Evolutionary conservation across 2,888 invertebrate genomes (phyloP), one percentile per base, ranked within the genome.

Genomic region (Xestobium rufovillosum): DNA sequence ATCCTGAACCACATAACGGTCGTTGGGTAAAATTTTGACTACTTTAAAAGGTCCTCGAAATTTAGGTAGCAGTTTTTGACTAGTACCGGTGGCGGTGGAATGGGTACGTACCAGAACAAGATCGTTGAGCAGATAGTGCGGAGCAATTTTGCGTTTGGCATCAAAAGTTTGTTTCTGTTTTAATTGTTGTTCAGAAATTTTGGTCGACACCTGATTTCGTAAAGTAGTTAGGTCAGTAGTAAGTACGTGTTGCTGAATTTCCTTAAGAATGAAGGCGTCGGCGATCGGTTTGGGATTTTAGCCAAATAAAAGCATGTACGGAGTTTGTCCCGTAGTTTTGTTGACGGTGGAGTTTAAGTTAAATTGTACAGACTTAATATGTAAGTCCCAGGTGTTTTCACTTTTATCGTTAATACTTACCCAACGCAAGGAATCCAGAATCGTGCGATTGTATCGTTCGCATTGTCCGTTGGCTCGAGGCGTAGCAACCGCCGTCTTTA

Each of bases 391-490:
- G 10, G 4, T 4, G 13, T 10, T 15, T 31, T 31, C 14, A 15
- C 15, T 8, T 15, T 14, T 9, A 8, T 15, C 16, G 4, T 11
- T 15, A 14, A 41, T 41, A 4, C 44, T 45, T 2, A 51, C 30
- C n/a, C n/a, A n/a, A 2, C 45, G 42, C 12, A 50, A 27, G 9
- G 51, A 13, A 26, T 12, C 38, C 4, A 45, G 13, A 13, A 43
- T 38, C 2, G 47, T 50, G 10, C 48, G 38, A 35, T 52, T 53
- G 13, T 48, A 37, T 9, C 48, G 39, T 19, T 17, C 53, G 3
- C 48, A 50, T 14, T 52, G 52, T 2, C 52, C 53, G 30, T 51
- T 57, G 1, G 54, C 53, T 32, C 53, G 16, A 4, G 51, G 53
- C 8, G 49, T 48, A 4, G 51, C 48, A 11, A 39, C 36, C 8